phyloP scores from a whole-genome alignment of 2,797 vertebrate genomes.

The Tachyglossus aculeatus region DNA sequence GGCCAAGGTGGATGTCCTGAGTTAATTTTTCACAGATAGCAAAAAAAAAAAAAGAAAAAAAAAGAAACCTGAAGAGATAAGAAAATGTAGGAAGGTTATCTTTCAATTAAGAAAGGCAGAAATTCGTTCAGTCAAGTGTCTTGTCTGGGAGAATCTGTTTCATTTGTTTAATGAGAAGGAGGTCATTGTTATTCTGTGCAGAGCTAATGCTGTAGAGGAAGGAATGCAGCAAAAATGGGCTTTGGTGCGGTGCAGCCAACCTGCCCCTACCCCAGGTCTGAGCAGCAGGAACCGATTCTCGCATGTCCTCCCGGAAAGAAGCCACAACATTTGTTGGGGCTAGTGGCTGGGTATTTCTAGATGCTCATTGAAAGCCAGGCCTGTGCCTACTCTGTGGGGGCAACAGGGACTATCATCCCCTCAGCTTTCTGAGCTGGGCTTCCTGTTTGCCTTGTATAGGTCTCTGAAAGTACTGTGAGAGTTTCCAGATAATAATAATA shows the following conservation, averaged over 20 bases:
- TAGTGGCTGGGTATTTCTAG: too few species aligned
- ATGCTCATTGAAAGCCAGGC: too few species aligned
- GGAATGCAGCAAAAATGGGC: not conserved
- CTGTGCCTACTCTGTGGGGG: too few species aligned
- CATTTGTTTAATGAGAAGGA: not conserved
- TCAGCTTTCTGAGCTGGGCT: too few species aligned
- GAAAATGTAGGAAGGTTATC: not conserved
- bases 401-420: too few species aligned
- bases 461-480: too few species aligned
- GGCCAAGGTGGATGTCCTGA: not conserved
- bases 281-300: too few species aligned
- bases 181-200: not conserved
- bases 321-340: too few species aligned
- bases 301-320: too few species aligned
- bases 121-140: not conserved
- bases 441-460: too few species aligned
- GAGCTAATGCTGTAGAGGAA: fast-evolving
- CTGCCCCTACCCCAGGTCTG: not conserved
- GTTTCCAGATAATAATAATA: too few species aligned
- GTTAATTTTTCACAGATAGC: not conserved
- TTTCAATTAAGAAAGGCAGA: conserved; percentile 1
- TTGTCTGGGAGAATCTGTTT: not conserved
- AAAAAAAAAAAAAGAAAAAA: not conserved
- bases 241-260: not conserved
- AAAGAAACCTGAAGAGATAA: not conserved